A percentile compares a stretch with the other conserved stretches of the same genome.
phyloP scores from a whole-genome alignment of 2,797 vertebrate genomes.

The Chiroxiphia lanceolata region DNA sequence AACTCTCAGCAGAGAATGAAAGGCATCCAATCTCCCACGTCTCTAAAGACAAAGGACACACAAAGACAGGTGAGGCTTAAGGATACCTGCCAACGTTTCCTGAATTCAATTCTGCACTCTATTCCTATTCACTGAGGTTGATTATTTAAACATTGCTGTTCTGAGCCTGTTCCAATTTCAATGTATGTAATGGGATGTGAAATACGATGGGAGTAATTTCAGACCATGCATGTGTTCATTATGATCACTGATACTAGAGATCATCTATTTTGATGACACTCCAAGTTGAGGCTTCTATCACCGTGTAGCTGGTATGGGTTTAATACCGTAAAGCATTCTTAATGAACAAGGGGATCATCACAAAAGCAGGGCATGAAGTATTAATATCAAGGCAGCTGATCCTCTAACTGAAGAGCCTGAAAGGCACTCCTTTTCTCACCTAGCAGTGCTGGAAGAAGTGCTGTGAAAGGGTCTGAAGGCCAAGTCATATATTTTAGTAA shows the following conservation, averaged over 20 bases:
- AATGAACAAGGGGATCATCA: not conserved
- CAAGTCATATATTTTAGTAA: constrained; percentile 20
- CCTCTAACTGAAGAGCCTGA: not conserved
- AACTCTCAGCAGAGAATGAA: not conserved
- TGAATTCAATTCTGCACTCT: not conserved
- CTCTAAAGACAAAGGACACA: not conserved
- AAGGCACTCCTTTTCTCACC: not conserved
- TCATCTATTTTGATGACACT: not conserved
- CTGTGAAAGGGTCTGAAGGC: not conserved
- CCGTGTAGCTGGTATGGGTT: not conserved
- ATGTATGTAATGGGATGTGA: not conserved
- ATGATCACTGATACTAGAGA: not conserved
- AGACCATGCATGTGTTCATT: not conserved
- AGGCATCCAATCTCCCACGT: not conserved
- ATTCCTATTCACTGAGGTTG: not conserved
- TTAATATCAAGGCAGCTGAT: not conserved
- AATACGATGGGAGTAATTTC: constrained; percentile 5
- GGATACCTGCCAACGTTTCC: not conserved
- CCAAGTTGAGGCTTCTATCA: not conserved
- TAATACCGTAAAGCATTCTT: not conserved
- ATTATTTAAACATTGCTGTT: not conserved
- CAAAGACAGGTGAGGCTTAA: not conserved
- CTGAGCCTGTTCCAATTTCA: not conserved
- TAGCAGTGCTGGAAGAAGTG: not conserved
- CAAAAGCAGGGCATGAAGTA: not conserved